phyloP scores from a whole-genome alignment of 2,797 vertebrate species.

The Bradypodion pumilum region DNA sequence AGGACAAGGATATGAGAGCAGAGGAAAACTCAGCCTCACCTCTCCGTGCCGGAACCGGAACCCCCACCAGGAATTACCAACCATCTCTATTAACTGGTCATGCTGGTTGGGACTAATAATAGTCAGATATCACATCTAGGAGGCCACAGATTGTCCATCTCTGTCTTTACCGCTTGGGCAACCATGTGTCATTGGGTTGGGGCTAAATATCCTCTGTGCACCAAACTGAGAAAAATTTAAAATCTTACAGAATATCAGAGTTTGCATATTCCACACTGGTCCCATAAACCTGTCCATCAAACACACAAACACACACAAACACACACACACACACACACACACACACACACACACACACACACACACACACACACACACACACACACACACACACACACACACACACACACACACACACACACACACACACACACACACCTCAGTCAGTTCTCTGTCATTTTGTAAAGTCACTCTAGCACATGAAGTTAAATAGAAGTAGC shows the following conservation, averaged over 20 bases:
- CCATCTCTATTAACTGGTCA: background rate
- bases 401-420: no score
- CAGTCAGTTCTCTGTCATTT: constrained; percentile 17
- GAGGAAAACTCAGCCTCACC: no score
- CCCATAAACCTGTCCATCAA: background rate
- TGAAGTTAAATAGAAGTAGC: constrained; percentile 18
- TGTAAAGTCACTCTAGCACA: background rate
- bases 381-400: no score
- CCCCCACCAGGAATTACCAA: no score
- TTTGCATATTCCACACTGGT: background rate
- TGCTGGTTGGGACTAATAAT: background rate
- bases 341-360: constrained; percentile 1
- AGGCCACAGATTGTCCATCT: background rate
- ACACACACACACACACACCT: background rate
- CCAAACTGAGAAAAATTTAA: background rate
- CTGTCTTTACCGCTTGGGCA: background rate
- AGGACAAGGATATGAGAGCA: no score
- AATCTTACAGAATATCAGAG: background rate
- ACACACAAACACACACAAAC: no score
- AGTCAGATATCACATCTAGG: background rate
- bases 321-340: background rate
- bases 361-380: no score
- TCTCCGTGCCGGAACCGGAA: no score
- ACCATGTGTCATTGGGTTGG: background rate
- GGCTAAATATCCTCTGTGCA: background rate